phyloP scores from a whole-genome alignment of 2,797 vertebrate genomes.

The Odontamblyopus lacepedii region DNA sequence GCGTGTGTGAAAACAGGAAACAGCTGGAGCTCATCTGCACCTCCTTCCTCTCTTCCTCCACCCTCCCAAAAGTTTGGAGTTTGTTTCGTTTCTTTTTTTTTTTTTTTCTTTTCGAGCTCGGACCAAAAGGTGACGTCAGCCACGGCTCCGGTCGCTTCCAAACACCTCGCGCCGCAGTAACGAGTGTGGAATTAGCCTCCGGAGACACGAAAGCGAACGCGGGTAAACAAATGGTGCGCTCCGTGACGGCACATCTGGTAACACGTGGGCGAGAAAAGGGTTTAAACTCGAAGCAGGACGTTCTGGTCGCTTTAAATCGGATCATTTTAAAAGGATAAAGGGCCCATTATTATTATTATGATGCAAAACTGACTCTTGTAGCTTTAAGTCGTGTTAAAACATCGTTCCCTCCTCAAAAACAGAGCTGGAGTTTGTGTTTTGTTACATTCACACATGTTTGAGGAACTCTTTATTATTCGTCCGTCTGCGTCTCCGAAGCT shows the following conservation, averaged over 20 bases:
- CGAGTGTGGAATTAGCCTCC: background rate
- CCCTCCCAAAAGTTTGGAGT: background rate
- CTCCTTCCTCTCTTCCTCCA: constrained; percentile 24
- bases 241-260: background rate
- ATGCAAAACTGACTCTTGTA: no score
- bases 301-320: no score
- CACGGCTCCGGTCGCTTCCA: background rate
- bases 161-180: background rate
- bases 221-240: constrained; percentile 8
- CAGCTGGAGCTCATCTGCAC: constrained; percentile 62
- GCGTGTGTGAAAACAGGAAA: constrained; percentile 72
- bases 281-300: background rate
- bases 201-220: background rate
- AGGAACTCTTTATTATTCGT: no score
- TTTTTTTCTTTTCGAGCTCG: background rate
- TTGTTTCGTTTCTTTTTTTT: background rate
- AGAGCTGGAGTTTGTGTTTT: no score
- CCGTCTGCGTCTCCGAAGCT: no score
- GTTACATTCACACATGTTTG: no score
- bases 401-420: no score
- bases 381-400: no score
- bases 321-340: no score
- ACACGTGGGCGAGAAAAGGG: background rate
- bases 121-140: constrained; percentile 1
- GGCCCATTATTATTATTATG: no score